Conservation (phyloP, 2,113 vertebrate genomes). For the Camelus bactrianus region DNA sequence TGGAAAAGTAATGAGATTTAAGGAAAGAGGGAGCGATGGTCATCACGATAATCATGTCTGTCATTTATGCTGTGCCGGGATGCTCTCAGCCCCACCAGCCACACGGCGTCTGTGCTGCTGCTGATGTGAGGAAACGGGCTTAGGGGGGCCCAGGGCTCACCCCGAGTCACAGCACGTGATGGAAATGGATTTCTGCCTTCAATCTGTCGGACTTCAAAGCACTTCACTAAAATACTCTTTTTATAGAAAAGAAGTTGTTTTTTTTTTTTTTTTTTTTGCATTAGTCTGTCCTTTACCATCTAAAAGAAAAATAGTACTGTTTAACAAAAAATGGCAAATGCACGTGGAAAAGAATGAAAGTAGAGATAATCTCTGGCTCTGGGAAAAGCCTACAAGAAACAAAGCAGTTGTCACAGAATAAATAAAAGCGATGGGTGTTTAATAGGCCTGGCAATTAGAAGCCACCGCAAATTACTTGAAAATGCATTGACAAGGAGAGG, state of each 20-base stretch:
- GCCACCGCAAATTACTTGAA: constrained; percentile 57
- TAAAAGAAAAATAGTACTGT: constrained; percentile 32
- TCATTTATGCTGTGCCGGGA: rapidly evolving
- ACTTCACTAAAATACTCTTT: not conserved
- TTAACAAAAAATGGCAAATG: constrained; percentile 40
- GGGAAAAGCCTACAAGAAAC: constrained; percentile 61
- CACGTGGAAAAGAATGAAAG: not conserved
- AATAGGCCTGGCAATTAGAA: constrained; percentile 81
- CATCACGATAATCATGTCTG: not conserved
- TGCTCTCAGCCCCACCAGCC: rapidly evolving
- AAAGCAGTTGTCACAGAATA: constrained; percentile 41
- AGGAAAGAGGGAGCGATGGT: not conserved
- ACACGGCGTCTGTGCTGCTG: rapidly evolving
- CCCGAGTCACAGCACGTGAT: not conserved
- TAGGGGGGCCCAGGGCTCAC: rapidly evolving
- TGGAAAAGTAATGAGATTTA: not conserved
- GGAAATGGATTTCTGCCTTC: not conserved
- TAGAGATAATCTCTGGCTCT: not conserved
- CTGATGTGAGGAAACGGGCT: not conserved
- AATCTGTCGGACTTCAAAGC: not conserved
- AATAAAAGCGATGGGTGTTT: constrained; percentile 58
- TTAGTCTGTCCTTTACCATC: constrained; percentile 45
- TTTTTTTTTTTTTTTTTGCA: not conserved
- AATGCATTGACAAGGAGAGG: constrained; percentile 61
- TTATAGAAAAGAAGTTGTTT: constrained; percentile 38